These are phyloP conservation scores for Peromyscus eremicus DNA, from an alignment of 2,797 vertebrate genomes.

Conservation along the genomic window DNA sequence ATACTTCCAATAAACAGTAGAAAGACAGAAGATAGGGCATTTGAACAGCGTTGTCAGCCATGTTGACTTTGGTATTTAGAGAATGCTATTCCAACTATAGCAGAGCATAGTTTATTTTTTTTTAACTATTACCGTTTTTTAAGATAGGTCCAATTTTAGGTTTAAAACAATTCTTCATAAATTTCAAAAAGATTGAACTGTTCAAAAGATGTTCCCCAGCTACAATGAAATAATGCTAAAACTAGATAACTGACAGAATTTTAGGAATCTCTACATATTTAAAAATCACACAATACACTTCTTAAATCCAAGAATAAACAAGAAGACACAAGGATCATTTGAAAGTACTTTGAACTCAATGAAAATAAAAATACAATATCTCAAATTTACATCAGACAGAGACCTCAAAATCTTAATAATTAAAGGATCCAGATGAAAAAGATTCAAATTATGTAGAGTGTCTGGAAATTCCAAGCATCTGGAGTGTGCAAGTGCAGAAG, in stretches of 20 bases:
- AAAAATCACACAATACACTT: slow-evolving; percentile 22
- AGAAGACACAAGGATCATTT: background rate
- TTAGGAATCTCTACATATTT: background rate
- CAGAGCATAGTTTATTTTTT: background rate
- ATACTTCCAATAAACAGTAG: background rate
- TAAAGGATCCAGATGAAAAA: background rate
- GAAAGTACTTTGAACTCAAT: background rate
- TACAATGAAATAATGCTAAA: background rate
- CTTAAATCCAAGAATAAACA: background rate
- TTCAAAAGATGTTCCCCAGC: background rate
- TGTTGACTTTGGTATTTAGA: background rate
- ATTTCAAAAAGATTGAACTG: background rate
- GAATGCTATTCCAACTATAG: background rate
- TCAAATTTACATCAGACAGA: background rate
- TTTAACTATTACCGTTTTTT: background rate
- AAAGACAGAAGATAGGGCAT: background rate
- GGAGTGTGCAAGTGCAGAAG: background rate
- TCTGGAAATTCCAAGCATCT: background rate
- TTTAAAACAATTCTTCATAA: background rate
- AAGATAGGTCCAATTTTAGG: background rate
- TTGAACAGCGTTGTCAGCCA: background rate
- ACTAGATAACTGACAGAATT: background rate
- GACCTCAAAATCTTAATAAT: slow-evolving; percentile 5
- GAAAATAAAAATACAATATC: slow-evolving; percentile 22
- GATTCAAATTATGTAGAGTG: background rate